Percentiles rank a stretch among this genome's conserved stretches.
phyloP scores from a whole-genome alignment of 2,797 vertebrate species.

The Synanceia verrucosa region DNA sequence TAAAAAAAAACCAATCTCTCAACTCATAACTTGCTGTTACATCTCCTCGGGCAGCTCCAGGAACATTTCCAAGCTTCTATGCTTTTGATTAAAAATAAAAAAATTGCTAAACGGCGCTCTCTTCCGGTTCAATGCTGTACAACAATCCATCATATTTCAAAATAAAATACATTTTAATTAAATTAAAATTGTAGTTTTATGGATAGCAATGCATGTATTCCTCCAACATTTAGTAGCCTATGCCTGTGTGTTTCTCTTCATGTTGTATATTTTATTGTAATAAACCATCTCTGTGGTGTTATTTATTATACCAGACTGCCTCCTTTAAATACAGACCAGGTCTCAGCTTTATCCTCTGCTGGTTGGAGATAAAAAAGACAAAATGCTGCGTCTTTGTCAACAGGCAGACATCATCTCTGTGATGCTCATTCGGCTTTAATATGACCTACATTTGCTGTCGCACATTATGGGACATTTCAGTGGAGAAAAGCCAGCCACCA shows the following conservation, averaged over 20 bases:
- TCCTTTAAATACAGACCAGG: too few species aligned
- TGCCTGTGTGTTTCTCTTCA: not conserved
- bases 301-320: too few species aligned
- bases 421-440: conserved; percentile 32
- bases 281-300: not conserved
- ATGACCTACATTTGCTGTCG: conserved; percentile 47
- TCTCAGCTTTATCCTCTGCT: too few species aligned
- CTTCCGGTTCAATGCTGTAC: not conserved
- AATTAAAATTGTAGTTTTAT: too few species aligned
- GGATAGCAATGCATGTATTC: too few species aligned
- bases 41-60: too few species aligned
- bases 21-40: too few species aligned
- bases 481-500: not conserved
- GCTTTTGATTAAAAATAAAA: too few species aligned
- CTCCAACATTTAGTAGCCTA: too few species aligned
- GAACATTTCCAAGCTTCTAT: not conserved
- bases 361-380: not conserved
- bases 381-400: not conserved
- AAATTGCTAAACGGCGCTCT: conserved; percentile 4
- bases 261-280: not conserved
- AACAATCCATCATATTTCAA: not conserved
- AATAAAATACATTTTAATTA: conserved; percentile 39
- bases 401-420: not conserved
- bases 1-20: too few species aligned
- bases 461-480: not conserved